Evolutionary conservation across 1,140 invertebrate genomes (phyloP).

Genomic region (Andrena cerasifolii): DNA sequence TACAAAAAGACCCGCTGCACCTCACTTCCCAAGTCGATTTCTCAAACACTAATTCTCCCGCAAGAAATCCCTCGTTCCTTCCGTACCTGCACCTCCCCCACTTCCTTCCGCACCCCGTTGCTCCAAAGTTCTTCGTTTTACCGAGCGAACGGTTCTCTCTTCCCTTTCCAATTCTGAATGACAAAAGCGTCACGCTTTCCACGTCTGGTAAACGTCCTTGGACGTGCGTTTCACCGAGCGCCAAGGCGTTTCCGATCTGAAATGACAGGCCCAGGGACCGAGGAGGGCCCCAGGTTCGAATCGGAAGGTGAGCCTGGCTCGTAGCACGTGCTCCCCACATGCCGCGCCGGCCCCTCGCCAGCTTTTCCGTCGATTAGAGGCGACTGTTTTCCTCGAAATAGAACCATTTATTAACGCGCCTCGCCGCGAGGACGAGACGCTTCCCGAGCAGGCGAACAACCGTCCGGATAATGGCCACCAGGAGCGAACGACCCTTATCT

Average conservation of each 20-base stretch:
- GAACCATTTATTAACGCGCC: slow-evolving; percentile 25
- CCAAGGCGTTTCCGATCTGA: background rate
- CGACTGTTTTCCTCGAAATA: slow-evolving; percentile 1
- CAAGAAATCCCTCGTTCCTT: too few relatives aligned
- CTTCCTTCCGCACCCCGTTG: too few relatives aligned
- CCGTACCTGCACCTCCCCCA: too few relatives aligned
- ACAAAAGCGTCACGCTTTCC: background rate
- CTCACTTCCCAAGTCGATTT: too few relatives aligned
- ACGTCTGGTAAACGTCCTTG: background rate
- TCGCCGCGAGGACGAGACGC: background rate
- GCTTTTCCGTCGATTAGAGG: slow-evolving; percentile 26
- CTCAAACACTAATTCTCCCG: too few relatives aligned
- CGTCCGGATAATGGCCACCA: slow-evolving; percentile 35
- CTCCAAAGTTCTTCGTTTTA: too few relatives aligned
- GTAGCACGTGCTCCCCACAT: slow-evolving; percentile 53
- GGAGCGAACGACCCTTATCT: slow-evolving; percentile 26
- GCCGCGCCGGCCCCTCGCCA: slow-evolving; percentile 11
- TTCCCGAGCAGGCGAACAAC: too few relatives aligned
- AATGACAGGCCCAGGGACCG: background rate
- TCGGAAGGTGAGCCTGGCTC: slow-evolving; percentile 11
- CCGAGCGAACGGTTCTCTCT: background rate
- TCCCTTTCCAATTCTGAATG: background rate
- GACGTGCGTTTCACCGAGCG: background rate
- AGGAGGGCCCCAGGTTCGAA: background rate
- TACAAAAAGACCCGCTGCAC: background rate